Base-by-base conservation (phyloP, 2,113 vertebrate species). In the Megatriorchis doriae region DNA sequence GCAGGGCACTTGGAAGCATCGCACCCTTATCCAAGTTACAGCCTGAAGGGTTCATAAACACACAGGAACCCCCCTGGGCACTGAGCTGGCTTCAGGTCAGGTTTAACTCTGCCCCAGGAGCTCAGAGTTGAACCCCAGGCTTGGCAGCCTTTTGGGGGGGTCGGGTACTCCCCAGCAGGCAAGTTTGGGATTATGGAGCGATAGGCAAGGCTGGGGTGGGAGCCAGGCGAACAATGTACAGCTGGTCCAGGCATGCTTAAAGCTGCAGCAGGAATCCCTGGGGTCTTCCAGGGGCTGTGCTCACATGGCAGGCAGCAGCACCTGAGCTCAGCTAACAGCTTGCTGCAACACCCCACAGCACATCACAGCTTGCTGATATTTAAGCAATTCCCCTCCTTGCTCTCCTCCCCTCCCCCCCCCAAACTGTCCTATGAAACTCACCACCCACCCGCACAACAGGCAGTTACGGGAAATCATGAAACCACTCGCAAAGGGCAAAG, bases 221-320 rank as follows among this genome's bases (percentile, higher is more conserved):
- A 87, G 58, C 22, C 11, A 26, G 34, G 40, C 1, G 1, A 58
- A 42, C 0, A 4, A 71, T 16, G 16, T 9, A 36, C 11, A 87
- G 68, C n/a, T 1, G 1, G 23, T 5, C 29, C 2, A 4, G 32
- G 40, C 6, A 21, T 0, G 17, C 34, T 38, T 17, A 8, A 2
- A 56, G 50, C 29, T 25, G 29, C 26, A 27, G 36, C 13, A 62
- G 23, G 17, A 74, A 62, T 47, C 62, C 43, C 27, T 58, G 52
- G 38, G 36, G 7, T 56, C 42, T 86, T 53, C 52, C 65, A 70
- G 50, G 20, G 19, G 45, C 71, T 72, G n/a, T 13, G 6, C 4
- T 42, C 26, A 16, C 1, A 1, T 2, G 6, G 27, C 43, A 58
- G 43, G 34, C 20, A 50, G 38, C 63, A 66, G 50, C 45, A 43